Conservation (phyloP, 2,113 vertebrate species). For the Hypomesus transpacificus region DNA sequence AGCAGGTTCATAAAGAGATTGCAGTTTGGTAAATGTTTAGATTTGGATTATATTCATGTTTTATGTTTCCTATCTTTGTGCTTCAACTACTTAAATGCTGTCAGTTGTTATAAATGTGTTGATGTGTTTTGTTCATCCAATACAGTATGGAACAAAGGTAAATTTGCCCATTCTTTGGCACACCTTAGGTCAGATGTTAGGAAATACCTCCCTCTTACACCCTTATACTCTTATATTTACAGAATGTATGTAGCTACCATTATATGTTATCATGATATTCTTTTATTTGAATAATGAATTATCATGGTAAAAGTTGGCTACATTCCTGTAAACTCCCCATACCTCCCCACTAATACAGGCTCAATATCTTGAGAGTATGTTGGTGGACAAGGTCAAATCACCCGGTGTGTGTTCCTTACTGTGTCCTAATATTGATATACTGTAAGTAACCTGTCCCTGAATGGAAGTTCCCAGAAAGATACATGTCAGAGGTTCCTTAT, state of each 20-base stretch:
- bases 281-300: constrained; percentile 7
- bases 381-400: constrained; percentile 64
- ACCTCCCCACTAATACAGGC: constrained; percentile 50
- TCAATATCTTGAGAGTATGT: constrained; percentile 66
- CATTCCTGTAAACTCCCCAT: constrained; percentile 59
- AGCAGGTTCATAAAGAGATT: background rate
- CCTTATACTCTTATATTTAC: background rate
- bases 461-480: constrained; percentile 65
- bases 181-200: constrained; percentile 11
- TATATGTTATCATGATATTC: constrained; percentile 13
- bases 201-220: constrained; percentile 28
- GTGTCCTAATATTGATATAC: constrained; percentile 33
- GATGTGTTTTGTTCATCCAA: constrained; percentile 55
- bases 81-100: constrained; percentile 21
- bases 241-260: constrained; percentile 17
- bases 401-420: constrained; percentile 19
- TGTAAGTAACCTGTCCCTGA: constrained; percentile 54
- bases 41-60: constrained; percentile 6
- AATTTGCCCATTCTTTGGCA: constrained; percentile 42
- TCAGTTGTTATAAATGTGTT: constrained; percentile 56
- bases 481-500: constrained; percentile 74
- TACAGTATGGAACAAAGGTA: constrained; percentile 69
- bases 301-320: constrained; percentile 61
- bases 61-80: constrained; percentile 21
- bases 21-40: background rate